Evolutionary conservation across 2,113 vertebrate genomes (phyloP), one percentile per base, ranked within the genome.

Genomic region (Pao palembangensis): DNA sequence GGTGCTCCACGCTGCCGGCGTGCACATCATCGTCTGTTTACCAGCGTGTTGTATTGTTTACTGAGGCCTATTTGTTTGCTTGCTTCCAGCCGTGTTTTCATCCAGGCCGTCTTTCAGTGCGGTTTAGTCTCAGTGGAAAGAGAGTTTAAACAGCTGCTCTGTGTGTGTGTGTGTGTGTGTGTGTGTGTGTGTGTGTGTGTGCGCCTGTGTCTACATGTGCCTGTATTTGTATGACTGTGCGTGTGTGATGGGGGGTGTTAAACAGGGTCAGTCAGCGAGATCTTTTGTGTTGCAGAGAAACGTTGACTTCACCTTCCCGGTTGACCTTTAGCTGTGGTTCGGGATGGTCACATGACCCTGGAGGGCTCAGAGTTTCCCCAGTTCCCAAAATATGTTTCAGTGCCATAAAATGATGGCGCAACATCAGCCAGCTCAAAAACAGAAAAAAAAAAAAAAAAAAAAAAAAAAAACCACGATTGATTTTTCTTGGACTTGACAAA

Each of bases 121-220:
- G 6, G 42, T 53, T 46, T 42, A 11, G 55, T 57, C 63, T 70
- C 57, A 21, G 49, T 20, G 34, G 64, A 71, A 13, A 51, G 23
- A 57, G 25, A 73, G 81, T 86, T 86, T 86, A 66, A 86, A 82
- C 86, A 88, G 86, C 86, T 88, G 86, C 73, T 75, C 48, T 61
- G 56, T 67, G 65, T 65, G 70, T 57, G 34, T 64, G 67, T 56
- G 20, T 71, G 72, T 75, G 73, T 79, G 82, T 58, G 48, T 79
- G 51, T 62, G 55, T 65, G 64, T 64, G 69, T 56, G 31, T 65
- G 65, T 55, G 19, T 72, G 73, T 78, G 82, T 55, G 19, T 72
- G 73, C 76, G 82, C 70, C 25, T 70, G 69, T 53, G 74, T 69
- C 61, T 71, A 61, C 60, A 47, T 69, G 65, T 67, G 77, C 43